A percentile compares a stretch with the other conserved stretches of the same genome.
These are phyloP conservation scores for Tubiluchus corallicola DNA, from an alignment of 2,888 invertebrate species.

Conservation along the genomic window DNA sequence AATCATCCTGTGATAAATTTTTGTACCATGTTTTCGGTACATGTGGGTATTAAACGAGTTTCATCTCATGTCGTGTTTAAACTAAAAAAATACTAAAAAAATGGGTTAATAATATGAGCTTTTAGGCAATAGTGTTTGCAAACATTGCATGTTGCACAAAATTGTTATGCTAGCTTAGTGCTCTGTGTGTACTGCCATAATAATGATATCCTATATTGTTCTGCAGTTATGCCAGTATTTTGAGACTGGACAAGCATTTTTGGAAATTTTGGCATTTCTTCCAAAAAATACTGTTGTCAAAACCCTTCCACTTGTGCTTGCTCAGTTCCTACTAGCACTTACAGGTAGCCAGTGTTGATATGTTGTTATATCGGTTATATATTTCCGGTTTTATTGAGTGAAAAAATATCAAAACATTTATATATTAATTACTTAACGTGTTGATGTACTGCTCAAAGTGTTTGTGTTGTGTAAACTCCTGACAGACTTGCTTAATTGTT, in stretches of 20 bases:
- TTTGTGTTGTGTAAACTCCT: no score
- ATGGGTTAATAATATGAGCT: not conserved
- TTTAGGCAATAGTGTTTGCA: slow-evolving; percentile 1
- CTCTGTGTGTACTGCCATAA: not conserved
- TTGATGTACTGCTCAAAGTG: not conserved
- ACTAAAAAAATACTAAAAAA: not conserved
- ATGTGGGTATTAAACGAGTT: not conserved
- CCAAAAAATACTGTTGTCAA: not conserved
- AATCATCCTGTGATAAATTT: not conserved
- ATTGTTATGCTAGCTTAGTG: not conserved
- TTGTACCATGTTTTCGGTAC: slow-evolving; percentile 1
- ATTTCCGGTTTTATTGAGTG: no score
- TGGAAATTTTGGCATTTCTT: not conserved
- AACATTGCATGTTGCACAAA: not conserved
- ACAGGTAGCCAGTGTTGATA: no score
- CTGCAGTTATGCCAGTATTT: not conserved
- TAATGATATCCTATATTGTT: not conserved
- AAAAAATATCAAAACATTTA: no score
- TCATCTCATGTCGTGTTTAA: not conserved
- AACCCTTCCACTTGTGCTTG: no score
- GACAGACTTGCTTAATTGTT: no score
- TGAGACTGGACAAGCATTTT: not conserved
- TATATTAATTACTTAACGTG: no score
- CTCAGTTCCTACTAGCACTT: no score
- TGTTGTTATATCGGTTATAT: no score